phyloP scores from a whole-genome alignment of 2,888 invertebrate genomes.

The Tenthredo livida region DNA sequence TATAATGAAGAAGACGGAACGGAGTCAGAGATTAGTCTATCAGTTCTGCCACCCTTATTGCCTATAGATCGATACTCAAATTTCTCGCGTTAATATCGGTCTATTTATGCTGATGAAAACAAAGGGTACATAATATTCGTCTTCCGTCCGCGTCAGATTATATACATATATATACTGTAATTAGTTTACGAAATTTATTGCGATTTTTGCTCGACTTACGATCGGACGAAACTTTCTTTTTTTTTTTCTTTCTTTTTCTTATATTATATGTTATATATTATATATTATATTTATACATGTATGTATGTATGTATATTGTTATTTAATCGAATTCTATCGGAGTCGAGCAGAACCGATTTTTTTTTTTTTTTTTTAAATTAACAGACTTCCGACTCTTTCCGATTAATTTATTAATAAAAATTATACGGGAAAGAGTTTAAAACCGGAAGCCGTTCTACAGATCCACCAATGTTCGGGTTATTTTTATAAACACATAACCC shows the following conservation, averaged over 20 bases:
- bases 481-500: neutral
- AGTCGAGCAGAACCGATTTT: constrained; percentile 36
- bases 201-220: constrained; percentile 24
- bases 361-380: too few relatives aligned
- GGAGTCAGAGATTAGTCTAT: constrained; percentile 98
- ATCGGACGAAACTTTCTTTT: constrained; percentile 19
- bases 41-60: constrained; percentile 98
- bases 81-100: neutral
- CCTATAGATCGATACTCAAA: constrained; percentile 80
- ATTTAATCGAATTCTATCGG: constrained; percentile 17
- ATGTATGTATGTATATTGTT: neutral
- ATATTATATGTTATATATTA: too few relatives aligned
- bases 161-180: too few relatives aligned
- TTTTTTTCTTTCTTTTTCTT: too few relatives aligned
- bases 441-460: constrained; percentile 27
- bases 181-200: neutral
- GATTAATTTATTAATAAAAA: neutral
- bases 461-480: constrained; percentile 32
- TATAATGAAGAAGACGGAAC: constrained; percentile 99
- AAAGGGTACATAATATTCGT: neutral
- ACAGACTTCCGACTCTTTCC: constrained; percentile 42
- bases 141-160: constrained; percentile 19
- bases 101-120: neutral
- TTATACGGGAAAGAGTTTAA: constrained; percentile 32
- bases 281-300: neutral